phyloP scores from a whole-genome alignment of 2,888 invertebrate species.

The Cepaea hortensis region DNA sequence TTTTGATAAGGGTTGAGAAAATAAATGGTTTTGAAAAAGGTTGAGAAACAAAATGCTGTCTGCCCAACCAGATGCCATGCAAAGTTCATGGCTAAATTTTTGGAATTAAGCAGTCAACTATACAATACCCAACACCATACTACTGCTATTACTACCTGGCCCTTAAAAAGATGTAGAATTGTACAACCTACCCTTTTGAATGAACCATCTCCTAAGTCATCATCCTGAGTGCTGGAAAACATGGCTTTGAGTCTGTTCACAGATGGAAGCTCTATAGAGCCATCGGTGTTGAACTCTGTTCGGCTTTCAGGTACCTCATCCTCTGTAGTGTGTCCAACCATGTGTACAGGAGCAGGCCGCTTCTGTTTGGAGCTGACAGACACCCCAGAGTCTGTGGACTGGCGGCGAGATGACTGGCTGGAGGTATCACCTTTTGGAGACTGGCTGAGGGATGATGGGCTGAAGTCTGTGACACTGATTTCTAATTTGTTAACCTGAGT shows the following conservation, averaged over 20 bases:
- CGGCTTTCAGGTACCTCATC: conserved; percentile 68
- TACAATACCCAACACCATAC: too few species aligned
- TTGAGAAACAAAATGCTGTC: too few species aligned
- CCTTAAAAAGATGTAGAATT: too few species aligned
- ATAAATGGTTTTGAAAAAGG: too few species aligned
- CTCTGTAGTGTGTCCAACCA: conserved; percentile 61
- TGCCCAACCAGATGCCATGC: too few species aligned
- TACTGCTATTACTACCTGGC: too few species aligned
- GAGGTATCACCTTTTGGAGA: conserved; percentile 47
- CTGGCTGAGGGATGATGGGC: not conserved
- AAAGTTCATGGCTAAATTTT: too few species aligned
- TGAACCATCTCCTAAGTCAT: not conserved
- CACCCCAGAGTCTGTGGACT: conserved; percentile 59
- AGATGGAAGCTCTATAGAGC: conserved; percentile 65
- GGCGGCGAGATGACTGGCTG: conserved; percentile 56
- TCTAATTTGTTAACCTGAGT: not conserved
- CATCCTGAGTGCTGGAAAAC: conserved; percentile 56
- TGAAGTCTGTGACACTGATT: not conserved
- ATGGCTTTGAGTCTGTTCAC: conserved; percentile 68
- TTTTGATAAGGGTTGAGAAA: too few species aligned
- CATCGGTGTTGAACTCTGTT: conserved; percentile 65
- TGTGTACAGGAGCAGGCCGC: conserved; percentile 52
- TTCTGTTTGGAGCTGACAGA: conserved; percentile 50
- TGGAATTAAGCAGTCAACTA: too few species aligned
- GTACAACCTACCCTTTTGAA: conserved; percentile 41